These are phyloP conservation scores for Gnatocerus cornutus DNA, from an alignment of 2,888 invertebrate genomes.

Conservation along the genomic window DNA sequence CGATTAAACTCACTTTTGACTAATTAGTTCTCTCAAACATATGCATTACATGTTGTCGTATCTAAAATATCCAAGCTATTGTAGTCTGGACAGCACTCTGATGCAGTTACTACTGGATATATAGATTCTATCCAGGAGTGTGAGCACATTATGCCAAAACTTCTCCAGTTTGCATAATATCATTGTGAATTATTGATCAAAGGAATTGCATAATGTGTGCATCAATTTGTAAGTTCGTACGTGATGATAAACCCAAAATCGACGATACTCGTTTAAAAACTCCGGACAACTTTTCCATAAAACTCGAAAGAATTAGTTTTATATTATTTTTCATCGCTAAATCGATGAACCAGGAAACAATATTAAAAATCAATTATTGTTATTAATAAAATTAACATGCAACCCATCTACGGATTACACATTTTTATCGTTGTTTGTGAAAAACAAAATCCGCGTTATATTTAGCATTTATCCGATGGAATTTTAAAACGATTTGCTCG, in stretches of 20 bases:
- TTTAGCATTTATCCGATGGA: background rate
- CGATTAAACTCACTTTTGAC: too few species aligned
- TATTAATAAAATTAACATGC: too few species aligned
- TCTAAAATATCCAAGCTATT: background rate
- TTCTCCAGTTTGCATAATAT: constrained; percentile 14
- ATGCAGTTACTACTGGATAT: background rate
- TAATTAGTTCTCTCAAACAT: constrained; percentile 19
- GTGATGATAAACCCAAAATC: background rate
- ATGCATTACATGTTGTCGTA: constrained; percentile 11
- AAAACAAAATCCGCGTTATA: background rate
- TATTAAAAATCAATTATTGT: too few species aligned
- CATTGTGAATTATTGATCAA: constrained; percentile 21
- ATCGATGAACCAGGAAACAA: too few species aligned
- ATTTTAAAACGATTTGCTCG: constrained; percentile 5
- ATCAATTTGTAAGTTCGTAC: constrained; percentile 3
- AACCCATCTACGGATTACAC: too few species aligned
- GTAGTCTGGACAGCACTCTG: background rate
- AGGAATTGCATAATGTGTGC: constrained; percentile 6
- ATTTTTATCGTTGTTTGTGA: background rate
- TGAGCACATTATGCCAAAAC: constrained; percentile 7
- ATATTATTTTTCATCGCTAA: too few species aligned
- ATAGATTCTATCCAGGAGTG: background rate
- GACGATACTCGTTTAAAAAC: background rate
- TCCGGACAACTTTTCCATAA: background rate
- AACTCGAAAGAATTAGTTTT: too few species aligned